Evolutionary conservation across 2,888 invertebrate genomes (phyloP).

Genomic region (Aricia artaxerxes): DNA sequence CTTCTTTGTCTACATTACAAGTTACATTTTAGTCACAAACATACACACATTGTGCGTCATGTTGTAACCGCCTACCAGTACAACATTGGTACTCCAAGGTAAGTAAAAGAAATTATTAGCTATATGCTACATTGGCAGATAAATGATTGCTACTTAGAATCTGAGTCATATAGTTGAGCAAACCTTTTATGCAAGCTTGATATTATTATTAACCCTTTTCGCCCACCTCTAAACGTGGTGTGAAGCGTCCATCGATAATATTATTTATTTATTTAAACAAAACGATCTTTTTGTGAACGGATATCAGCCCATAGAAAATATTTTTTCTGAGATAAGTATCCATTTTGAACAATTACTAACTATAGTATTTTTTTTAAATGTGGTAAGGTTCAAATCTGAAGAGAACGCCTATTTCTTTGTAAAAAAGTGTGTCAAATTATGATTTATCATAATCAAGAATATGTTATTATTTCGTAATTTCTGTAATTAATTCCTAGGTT

Average conservation of each 20-base stretch:
- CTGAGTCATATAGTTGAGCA: not conserved
- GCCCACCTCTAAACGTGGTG: not conserved
- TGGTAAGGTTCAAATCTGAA: too few species aligned
- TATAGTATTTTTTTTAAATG: too few species aligned
- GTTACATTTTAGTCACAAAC: conserved; percentile 14
- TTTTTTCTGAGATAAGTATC: too few species aligned
- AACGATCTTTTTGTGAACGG: not conserved
- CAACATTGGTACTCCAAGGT: conserved; percentile 6
- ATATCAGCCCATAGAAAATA: too few species aligned
- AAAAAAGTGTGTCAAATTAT: not conserved
- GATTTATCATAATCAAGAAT: not conserved
- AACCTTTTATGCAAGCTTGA: not conserved
- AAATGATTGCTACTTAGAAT: not conserved
- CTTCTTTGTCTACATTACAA: conserved; percentile 8
- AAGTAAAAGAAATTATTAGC: conserved; percentile 17
- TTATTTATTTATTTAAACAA: not conserved
- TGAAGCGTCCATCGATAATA: too few species aligned
- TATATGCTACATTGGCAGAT: not conserved
- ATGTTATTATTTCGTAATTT: not conserved
- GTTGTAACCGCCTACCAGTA: conserved; percentile 11
- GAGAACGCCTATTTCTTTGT: not conserved
- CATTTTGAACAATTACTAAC: too few species aligned
- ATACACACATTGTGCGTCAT: conserved; percentile 9
- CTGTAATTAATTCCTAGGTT: not conserved
- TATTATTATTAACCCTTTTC: conserved; percentile 2